phyloP scores from a whole-genome alignment of 1,140 invertebrate genomes.

The Littorina saxatilis region DNA sequence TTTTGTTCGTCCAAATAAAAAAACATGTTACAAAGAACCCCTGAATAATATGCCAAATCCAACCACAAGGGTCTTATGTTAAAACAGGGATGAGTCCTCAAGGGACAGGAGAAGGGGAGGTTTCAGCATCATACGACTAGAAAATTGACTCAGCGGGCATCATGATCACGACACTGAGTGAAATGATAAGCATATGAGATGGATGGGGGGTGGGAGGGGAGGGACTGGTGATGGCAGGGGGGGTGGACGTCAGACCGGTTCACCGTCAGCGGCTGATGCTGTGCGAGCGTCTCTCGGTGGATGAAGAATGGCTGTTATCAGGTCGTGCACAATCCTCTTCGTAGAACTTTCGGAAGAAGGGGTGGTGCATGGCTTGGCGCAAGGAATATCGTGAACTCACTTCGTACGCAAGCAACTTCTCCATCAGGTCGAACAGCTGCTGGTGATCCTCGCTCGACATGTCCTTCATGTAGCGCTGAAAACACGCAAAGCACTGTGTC shows the following conservation, averaged over 20 bases:
- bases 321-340: constrained; percentile 36
- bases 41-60: no score
- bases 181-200: no score
- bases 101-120: background rate
- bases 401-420: constrained; percentile 97
- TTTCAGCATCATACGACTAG: background rate
- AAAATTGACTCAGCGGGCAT: background rate
- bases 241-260: constrained; percentile 37
- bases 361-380: constrained; percentile 91
- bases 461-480: constrained; percentile 90
- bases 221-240: background rate
- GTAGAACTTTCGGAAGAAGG: constrained; percentile 83
- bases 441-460: constrained; percentile 91
- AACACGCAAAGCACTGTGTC: constrained; percentile 48
- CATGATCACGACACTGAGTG: background rate
- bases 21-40: no score
- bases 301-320: constrained; percentile 36
- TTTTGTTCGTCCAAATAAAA: no score
- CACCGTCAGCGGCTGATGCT: constrained; percentile 51
- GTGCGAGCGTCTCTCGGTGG: constrained; percentile 45
- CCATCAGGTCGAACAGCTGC: constrained; percentile 94
- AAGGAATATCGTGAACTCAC: constrained; percentile 91
- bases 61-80: no score
- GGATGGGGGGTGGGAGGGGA: background rate
- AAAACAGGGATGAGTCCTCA: no score